Conservation (phyloP, 2,113 vertebrate species). For the Seriola rivoliana region DNA sequence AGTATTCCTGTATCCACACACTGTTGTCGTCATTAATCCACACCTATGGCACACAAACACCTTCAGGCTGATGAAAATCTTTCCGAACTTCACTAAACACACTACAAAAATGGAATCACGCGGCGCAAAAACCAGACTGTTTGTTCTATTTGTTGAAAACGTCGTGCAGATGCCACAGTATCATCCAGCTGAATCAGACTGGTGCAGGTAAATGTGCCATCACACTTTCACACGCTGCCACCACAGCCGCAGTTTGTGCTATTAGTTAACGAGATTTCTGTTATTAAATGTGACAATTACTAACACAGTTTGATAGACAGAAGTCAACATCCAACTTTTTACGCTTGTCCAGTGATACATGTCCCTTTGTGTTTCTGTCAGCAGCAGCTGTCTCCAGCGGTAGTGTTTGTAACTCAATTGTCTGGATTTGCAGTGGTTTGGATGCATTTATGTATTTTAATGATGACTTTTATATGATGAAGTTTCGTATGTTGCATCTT, state of each 20-base stretch:
- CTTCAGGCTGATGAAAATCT: constrained; percentile 6
- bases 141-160: constrained; percentile 9
- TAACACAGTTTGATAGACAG: not conserved
- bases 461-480: no score
- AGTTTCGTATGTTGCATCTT: no score
- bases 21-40: constrained; percentile 14
- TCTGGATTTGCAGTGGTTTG: no score
- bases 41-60: not conserved
- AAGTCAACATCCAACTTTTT: not conserved
- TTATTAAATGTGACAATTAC: not conserved
- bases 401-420: no score
- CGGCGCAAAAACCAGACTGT: constrained; percentile 11
- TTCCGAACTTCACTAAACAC: not conserved
- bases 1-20: not conserved
- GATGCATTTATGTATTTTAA: no score
- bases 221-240: not conserved
- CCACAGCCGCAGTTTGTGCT: not conserved
- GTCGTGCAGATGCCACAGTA: not conserved
- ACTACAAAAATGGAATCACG: not conserved
- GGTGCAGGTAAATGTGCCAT: constrained; percentile 1
- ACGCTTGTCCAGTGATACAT: not conserved
- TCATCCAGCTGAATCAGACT: not conserved
- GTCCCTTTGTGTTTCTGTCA: no score
- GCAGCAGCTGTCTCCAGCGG: no score
- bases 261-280: not conserved